Percentiles rank a stretch among this genome's conserved stretches.
These are phyloP conservation scores for Euwallacea fornicatus DNA, from an alignment of 1,140 invertebrate species.

Conservation along the genomic window DNA sequence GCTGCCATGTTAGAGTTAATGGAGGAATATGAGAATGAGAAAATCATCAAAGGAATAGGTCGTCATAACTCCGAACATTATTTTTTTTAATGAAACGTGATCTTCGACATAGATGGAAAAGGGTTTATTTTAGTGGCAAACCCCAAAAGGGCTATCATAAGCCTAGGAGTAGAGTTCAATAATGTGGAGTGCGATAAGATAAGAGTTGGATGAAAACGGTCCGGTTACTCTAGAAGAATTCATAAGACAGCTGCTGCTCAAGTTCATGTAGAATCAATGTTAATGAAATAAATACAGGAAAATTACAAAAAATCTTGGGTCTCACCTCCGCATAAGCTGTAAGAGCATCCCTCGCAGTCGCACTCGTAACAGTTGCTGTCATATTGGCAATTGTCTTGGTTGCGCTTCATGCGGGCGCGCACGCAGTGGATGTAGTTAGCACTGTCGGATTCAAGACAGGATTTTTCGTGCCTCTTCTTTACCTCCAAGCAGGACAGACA, in stretches of 20 bases:
- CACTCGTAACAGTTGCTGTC: conserved; percentile 17
- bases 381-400: conserved; percentile 12
- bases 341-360: conserved; percentile 27
- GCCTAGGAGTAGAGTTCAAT: conserved; percentile 86
- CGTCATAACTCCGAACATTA: neutral
- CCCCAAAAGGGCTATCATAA: conserved; percentile 90
- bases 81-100: conserved; percentile 63
- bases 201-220: conserved; percentile 89
- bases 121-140: conserved; percentile 87
- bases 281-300: neutral
- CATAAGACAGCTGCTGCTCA: conserved; percentile 23
- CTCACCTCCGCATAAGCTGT: conserved; percentile 32
- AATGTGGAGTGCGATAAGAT: conserved; percentile 91
- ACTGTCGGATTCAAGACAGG: conserved; percentile 17
- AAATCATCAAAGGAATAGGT: conserved; percentile 44
- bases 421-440: conserved; percentile 31
- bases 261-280: conserved; percentile 2
- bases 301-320: neutral
- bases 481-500: conserved; percentile 16
- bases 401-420: conserved; percentile 26
- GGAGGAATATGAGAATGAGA: conserved; percentile 21
- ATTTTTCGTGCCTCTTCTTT: conserved; percentile 19
- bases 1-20: conserved; percentile 39
- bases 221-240: conserved; percentile 77
- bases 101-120: conserved; percentile 92